These are phyloP conservation scores for Caenorhabditis wallacei DNA, from an alignment of 2,888 invertebrate genomes.

Conservation along the genomic window DNA sequence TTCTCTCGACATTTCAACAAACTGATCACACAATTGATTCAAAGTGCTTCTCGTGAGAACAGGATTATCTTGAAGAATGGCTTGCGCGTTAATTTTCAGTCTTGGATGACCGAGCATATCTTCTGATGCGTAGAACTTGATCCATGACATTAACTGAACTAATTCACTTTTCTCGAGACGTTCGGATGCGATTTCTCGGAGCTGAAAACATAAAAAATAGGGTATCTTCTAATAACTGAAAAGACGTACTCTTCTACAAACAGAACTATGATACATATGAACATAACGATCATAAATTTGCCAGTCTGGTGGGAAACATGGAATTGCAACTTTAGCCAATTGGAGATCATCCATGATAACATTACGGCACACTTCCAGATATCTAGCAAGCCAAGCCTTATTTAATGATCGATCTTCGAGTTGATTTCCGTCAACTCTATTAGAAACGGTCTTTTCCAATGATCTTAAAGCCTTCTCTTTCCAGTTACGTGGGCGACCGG, in stretches of 20 bases:
- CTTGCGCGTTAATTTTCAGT: constrained; percentile 87
- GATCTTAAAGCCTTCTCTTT: constrained; percentile 83
- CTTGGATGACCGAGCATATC: constrained; percentile 94
- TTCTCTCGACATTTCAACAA: constrained; percentile 78
- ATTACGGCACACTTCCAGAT: constrained; percentile 88
- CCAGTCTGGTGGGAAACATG: constrained; percentile 96
- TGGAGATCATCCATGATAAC: constrained; percentile 79
- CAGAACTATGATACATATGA: constrained; percentile 93
- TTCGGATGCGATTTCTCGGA: constrained; percentile 92
- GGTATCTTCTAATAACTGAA: neutral
- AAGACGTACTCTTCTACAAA: constrained; percentile 84
- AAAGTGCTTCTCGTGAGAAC: constrained; percentile 89
- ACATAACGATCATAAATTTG: constrained; percentile 94
- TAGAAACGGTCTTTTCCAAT: constrained; percentile 84
- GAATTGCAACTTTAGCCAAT: constrained; percentile 85
- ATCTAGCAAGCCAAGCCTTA: constrained; percentile 94
- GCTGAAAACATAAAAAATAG: constrained; percentile 83
- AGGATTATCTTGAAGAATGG: constrained; percentile 87
- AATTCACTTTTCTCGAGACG: constrained; percentile 97
- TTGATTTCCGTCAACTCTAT: constrained; percentile 93
- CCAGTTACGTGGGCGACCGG: constrained; percentile 91
- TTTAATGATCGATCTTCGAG: constrained; percentile 93
- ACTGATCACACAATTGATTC: constrained; percentile 88
- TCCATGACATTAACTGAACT: constrained; percentile 94
- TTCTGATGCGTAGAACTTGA: constrained; percentile 89